Conservation (phyloP, 1,140 invertebrate species). For the Cotesia typhae region DNA sequence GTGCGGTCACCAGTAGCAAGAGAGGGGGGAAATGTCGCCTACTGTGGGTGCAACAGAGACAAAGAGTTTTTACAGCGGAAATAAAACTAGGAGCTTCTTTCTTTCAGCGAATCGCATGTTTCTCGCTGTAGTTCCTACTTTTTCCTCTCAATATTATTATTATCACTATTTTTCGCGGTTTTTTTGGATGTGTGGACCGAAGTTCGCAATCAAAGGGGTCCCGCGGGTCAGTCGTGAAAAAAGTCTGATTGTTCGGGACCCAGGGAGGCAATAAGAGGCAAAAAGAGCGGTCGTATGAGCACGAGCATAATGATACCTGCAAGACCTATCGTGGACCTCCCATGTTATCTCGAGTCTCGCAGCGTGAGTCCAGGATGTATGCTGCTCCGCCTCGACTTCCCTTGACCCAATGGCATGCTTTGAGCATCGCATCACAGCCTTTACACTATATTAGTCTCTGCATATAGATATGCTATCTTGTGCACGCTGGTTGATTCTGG, state of each 20-base stretch:
- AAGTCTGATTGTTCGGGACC: too few species aligned
- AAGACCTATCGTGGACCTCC: background rate
- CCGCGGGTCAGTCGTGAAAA: too few species aligned
- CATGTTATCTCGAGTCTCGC: slow-evolving; percentile 2
- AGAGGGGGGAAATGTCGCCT: background rate
- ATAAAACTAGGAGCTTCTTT: slow-evolving; percentile 3
- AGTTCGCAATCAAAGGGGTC: too few species aligned
- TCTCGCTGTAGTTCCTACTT: background rate
- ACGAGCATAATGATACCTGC: background rate
- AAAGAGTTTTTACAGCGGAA: background rate
- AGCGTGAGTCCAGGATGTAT: slow-evolving; percentile 10
- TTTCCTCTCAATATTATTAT: slow-evolving; percentile 1
- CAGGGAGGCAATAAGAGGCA: background rate
- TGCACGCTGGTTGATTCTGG: too few species aligned
- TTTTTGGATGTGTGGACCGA: too few species aligned
- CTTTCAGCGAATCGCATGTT: slow-evolving; percentile 28
- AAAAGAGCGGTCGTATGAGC: too few species aligned
- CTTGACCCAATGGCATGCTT: slow-evolving; percentile 37
- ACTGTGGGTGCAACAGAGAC: background rate
- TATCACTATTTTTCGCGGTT: too few species aligned
- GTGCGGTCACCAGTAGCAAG: slow-evolving; percentile 27
- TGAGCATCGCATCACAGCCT: too few species aligned
- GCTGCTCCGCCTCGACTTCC: background rate
- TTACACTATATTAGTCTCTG: too few species aligned
- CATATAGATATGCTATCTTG: too few species aligned